Percentiles rank a stretch among this genome's conserved stretches.
These are phyloP conservation scores for Maconellicoccus hirsutus DNA, from an alignment of 1,140 invertebrate genomes.

Conservation along the genomic window DNA sequence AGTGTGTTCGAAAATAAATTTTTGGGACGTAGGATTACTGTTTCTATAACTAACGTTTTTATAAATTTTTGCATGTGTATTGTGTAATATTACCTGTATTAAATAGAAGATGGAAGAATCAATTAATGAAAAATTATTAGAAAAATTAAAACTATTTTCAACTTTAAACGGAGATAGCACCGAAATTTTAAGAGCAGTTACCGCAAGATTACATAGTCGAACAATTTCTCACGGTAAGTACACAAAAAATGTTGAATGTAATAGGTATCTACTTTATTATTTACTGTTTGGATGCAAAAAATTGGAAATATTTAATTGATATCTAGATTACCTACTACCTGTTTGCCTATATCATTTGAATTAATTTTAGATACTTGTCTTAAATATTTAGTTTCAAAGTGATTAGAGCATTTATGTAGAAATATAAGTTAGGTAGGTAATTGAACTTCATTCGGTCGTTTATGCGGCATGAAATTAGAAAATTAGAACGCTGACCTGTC, in stretches of 20 bases:
- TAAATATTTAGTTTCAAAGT: too few species aligned
- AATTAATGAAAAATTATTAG: conserved; percentile 35
- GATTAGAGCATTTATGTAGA: too few species aligned
- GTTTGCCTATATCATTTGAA: too few species aligned
- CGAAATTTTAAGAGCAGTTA: conserved; percentile 39
- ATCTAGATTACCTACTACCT: too few species aligned
- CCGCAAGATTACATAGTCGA: conserved; percentile 34
- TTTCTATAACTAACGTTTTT: background rate
- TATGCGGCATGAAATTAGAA: background rate
- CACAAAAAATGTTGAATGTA: background rate
- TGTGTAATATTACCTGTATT: too few species aligned
- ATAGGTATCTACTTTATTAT: background rate
- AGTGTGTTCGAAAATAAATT: background rate
- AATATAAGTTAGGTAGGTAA: background rate
- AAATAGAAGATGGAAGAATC: conserved; percentile 32
- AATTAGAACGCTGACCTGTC: background rate
- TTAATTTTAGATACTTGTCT: too few species aligned
- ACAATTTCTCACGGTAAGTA: conserved; percentile 29
- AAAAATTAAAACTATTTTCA: conserved; percentile 33
- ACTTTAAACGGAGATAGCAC: conserved; percentile 34
- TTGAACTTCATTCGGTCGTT: background rate
- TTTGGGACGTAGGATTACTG: background rate
- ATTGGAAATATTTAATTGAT: too few species aligned
- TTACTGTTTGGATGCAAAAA: too few species aligned
- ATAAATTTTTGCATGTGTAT: too few species aligned